Evolutionary conservation across 2,797 vertebrate species (phyloP).

Genomic region (Lepidocolaptes lacrymiger): DNA sequence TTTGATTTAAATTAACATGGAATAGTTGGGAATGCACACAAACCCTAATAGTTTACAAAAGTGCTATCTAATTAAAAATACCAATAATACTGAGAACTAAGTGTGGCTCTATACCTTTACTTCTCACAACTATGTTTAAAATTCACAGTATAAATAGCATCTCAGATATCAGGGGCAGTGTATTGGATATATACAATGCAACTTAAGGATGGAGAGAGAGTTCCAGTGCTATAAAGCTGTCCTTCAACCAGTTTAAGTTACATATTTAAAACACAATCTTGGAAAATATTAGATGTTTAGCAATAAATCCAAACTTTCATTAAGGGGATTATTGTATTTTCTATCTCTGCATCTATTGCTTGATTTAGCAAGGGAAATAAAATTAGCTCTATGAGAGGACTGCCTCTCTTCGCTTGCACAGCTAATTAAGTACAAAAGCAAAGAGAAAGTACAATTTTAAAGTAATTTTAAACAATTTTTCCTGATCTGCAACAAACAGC

Average conservation of each 20-base stretch:
- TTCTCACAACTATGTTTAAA: not conserved
- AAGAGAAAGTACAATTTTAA: not conserved
- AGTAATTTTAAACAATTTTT: not conserved
- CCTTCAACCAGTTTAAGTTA: not conserved
- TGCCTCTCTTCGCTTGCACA: not conserved
- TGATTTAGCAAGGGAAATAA: conserved; percentile 16
- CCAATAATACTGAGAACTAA: not conserved
- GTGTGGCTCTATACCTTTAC: not conserved
- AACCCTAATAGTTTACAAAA: not conserved
- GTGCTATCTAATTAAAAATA: not conserved
- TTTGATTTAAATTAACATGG: not conserved
- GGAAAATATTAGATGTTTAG: not conserved
- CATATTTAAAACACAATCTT: not conserved
- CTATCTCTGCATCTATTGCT: not conserved
- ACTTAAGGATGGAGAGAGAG: not conserved
- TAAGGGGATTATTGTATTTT: not conserved
- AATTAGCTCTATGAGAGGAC: not conserved
- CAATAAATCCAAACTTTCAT: not conserved
- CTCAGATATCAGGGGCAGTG: not conserved
- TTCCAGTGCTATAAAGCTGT: not conserved
- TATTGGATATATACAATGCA: not conserved
- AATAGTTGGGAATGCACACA: not conserved
- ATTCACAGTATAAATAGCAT: not conserved
- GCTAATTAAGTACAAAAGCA: not conserved
- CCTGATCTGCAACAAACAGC: not conserved